Evolutionary conservation across 2,797 vertebrate genomes (phyloP), one percentile per base, ranked within the genome.

Genomic region (Schizopygopsis malacanthus): DNA sequence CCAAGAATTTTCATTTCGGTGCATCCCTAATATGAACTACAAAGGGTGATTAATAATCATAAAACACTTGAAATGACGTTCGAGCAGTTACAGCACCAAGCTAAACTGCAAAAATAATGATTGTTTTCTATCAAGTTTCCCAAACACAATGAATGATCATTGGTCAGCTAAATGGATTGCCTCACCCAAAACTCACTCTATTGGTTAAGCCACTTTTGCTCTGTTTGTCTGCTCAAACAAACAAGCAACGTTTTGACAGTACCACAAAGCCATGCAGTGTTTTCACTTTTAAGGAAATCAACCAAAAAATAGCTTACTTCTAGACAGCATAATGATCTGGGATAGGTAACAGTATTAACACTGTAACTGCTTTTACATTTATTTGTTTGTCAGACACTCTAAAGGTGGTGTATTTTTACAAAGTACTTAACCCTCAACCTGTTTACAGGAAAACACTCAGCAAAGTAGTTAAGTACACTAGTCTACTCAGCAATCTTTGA

Each of bases 401-500:
- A 33, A 33, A 33, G 33, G 33, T 33, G 33, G 33, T 33, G 33
- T 33, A 33, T 33, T 33, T 33, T 33, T 33, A 59, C 84, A 75
- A 85, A 63, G 78, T 71, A 75, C 54, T 65, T 52, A 54, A 54
- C 67, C n/a, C 16, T 73, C 10, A 63, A 67, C 54, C 33, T 63
- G 37, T 59, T n/a, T 25, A 59, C 39, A 76, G 78, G 52, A 82
- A 87, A 84, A 52, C 78, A 84, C 28, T 77, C 52, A 73, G 69
- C 50, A 79, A 70, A 83, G 84, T 63, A 84, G 56, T 75, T 87
- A n/a, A 65, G 76, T 86, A 75, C 84, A 89, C 87, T 89, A 86
- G 63, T 61, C 63, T 39, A 59, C 56, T 69, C 73, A 65, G 75
- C 41, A 70, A 37, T 47, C 43, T 79, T 22, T 47, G 70, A 86